Evolutionary conservation across 2,888 invertebrate species (phyloP), one percentile per base, ranked within the genome.

Genomic region (Apodemia zela): DNA sequence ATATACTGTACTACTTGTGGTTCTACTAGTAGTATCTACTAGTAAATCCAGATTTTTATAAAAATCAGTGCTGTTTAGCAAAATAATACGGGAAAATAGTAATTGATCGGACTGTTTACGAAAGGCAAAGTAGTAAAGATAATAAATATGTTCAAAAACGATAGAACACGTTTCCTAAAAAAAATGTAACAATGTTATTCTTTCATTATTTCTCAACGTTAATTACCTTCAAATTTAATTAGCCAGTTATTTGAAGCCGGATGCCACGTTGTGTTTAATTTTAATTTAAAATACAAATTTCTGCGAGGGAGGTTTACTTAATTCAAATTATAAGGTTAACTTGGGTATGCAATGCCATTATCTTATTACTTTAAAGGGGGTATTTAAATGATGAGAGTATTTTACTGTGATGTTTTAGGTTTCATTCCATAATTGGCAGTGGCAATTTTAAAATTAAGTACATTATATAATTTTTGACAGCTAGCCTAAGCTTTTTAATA

Each of bases 251-350:
- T 25, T 61, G 18, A 42, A 60, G 25, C 51, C 51, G 21, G 60
- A 11, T 38, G 42, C 60, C 60, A 25, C 45, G 51, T 21, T 38
- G 18, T 61, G 51, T 38, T 38, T 54, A 33, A 51, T 35, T 54
- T 38, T 61, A 61, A 54, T 61, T 61, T 51, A 21, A 61, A 51
- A 51, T 25, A 38, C 51, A 54, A 54, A 61, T 61, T 54, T 51
- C 11, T 54, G 35, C 35, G 61, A 51, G 49, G 18, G 33, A 29
- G 21, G 35, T 61, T 61, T 61, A 49, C 35, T 61, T 51, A 35
- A 51, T 61, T 61, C 35, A 33, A 61, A 61, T 61, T 61, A 49
- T 47, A 42, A 49, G 21, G 49, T 49, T 49, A 49, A 51, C 51
- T 51, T 51, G 51, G 51, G 51, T 51, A 51, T 51, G 51, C 25